Percentiles rank a stretch among this genome's conserved stretches.
Evolutionary conservation across 2,113 vertebrate species (phyloP).

Genomic region (Coturnix japonica): DNA sequence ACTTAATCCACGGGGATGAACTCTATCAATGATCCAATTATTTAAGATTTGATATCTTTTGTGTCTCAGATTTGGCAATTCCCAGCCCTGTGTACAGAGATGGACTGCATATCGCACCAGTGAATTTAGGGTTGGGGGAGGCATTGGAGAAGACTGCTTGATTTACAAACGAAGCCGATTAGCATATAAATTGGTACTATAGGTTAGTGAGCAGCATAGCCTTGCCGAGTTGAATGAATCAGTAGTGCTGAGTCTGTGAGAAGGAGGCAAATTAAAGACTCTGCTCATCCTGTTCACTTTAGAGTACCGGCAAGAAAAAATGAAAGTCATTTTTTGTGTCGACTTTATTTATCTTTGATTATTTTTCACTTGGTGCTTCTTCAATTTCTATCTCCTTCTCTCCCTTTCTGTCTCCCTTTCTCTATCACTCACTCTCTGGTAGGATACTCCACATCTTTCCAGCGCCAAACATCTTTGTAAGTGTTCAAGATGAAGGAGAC

Average conservation of each 20-base stretch:
- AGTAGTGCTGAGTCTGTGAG: not conserved
- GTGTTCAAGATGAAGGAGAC: not conserved
- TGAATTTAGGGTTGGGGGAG: not conserved
- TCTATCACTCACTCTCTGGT: not conserved
- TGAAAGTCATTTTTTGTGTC: constrained; percentile 35
- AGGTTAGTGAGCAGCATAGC: constrained; percentile 6
- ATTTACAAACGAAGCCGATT: constrained; percentile 54
- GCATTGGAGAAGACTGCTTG: not conserved
- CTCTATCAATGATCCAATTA: constrained; percentile 64
- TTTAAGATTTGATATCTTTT: constrained; percentile 33
- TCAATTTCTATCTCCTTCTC: not conserved
- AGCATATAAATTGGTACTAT: constrained; percentile 71
- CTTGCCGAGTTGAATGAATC: not conserved
- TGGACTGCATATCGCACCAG: not conserved
- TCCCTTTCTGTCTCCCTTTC: not conserved
- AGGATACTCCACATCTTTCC: not conserved
- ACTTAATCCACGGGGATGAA: constrained; percentile 39
- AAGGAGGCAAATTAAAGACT: constrained; percentile 55
- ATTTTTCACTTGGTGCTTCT: not conserved
- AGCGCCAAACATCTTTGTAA: not conserved
- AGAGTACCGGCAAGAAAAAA: constrained; percentile 19
- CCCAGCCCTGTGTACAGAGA: not conserved
- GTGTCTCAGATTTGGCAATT: not conserved
- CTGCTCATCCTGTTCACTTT: not conserved
- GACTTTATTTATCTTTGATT: constrained; percentile 51